Base-by-base conservation (phyloP, 2,888 invertebrate species). In the Diaprepes abbreviatus region DNA sequence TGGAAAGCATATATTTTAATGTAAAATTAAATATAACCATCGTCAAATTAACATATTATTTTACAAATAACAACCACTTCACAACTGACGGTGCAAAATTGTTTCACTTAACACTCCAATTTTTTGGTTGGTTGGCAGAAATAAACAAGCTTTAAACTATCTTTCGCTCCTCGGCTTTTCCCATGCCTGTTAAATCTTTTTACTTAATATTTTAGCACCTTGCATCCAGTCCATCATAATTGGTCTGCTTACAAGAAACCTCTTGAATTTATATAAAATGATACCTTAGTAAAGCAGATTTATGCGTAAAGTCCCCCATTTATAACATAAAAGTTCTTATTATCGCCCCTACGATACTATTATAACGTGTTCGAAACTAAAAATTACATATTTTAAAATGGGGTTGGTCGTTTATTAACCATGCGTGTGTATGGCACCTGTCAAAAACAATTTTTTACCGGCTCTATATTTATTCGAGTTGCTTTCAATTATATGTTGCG, bases 391-490 rank as follows among this genome's bases (percentile, higher is more conserved):
- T 21, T 45, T 24, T 2, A 24, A 24, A 45, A 45, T 24, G 24
- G 45, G 45, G 45, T 24, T 12, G 45, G 24, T 5, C 10, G 12
- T 45, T 45, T 45, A 45, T 24, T 38, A 12, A 45, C 21, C 6
- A 24, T 57, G 38, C 36, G 43, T 66, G 66, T 66, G 59, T 38
- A 43, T 66, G 66, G 50, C 66, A 66, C 66, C 59, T 66, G 66
- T 66, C 66, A 55, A 40, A 66, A 66, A 59, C 66, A 52, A 45
- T 24, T 45, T 59, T 66, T 19, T 59, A 50, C 33, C 28, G 16
- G 58, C 66, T 16, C 66, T 54, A 66, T 66, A 66, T 66, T 66
- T 66, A 66, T 59, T 59, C 52, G 52, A 66, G 59, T 59, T 66
- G 66, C 66, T 59, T 59, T 66, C 66, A 66, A 66, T 66, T 66